A percentile compares a stretch with the other conserved stretches of the same genome.
Evolutionary conservation across 2,888 invertebrate species (phyloP).

Genomic region (Andrena bicolor): DNA sequence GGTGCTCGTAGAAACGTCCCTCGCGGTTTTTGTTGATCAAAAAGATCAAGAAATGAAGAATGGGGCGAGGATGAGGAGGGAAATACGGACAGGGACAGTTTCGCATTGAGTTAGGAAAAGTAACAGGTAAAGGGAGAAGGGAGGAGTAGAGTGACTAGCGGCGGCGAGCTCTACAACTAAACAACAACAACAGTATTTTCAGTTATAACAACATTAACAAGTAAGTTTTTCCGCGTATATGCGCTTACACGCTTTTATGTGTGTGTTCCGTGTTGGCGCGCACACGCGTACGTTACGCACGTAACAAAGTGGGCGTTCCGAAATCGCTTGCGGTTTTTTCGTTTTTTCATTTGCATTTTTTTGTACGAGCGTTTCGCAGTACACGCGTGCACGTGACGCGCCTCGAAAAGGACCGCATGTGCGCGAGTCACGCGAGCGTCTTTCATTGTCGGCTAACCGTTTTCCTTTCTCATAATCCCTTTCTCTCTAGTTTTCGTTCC

Average conservation of each 20-base stretch:
- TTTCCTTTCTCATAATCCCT: not conserved
- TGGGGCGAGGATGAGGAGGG: not conserved
- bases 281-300: slow-evolving; percentile 47
- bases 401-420: slow-evolving; percentile 35
- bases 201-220: slow-evolving; percentile 85
- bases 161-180: slow-evolving; percentile 85
- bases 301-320: slow-evolving; percentile 43
- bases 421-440: slow-evolving; percentile 53
- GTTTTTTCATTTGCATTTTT: slow-evolving; percentile 14
- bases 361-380: slow-evolving; percentile 32
- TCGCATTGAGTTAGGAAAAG: not conserved
- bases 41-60: slow-evolving; percentile 26
- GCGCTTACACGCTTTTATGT: slow-evolving; percentile 58
- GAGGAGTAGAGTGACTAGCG: slow-evolving; percentile 83
- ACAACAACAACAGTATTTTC: slow-evolving; percentile 85
- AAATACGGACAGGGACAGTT: not conserved
- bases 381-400: slow-evolving; percentile 50
- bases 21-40: slow-evolving; percentile 27
- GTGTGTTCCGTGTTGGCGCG: slow-evolving; percentile 53
- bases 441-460: slow-evolving; percentile 22
- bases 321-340: slow-evolving; percentile 36
- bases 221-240: slow-evolving; percentile 79
- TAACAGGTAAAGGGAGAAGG: not conserved
- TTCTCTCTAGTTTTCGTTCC: not conserved
- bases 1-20: slow-evolving; percentile 31